Percentiles rank a stretch among this genome's conserved stretches.
These are phyloP conservation scores for Cerceris rybyensis DNA, from an alignment of 2,888 invertebrate species.

Conservation along the genomic window DNA sequence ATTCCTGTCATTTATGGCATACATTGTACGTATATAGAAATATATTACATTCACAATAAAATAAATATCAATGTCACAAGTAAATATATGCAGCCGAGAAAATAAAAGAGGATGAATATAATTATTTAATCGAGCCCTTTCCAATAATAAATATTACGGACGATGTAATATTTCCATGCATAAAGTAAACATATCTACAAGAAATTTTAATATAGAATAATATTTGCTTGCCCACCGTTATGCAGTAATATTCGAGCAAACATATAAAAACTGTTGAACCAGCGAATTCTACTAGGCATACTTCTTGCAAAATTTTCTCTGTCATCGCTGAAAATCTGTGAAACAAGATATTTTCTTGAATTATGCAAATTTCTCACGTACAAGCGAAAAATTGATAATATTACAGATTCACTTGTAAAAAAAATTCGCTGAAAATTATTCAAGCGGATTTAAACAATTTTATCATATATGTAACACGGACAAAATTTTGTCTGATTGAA, in stretches of 20 bases:
- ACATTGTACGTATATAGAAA: neutral
- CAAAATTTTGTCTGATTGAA: no score
- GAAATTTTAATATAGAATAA: neutral
- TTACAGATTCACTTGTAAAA: no score
- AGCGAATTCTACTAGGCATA: constrained; percentile 71
- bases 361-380: neutral
- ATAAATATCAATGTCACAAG: neutral
- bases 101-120: no score
- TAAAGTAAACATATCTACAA: neutral
- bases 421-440: no score
- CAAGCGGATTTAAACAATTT: no score
- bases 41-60: neutral
- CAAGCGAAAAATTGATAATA: no score
- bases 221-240: constrained; percentile 62
- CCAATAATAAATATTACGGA: no score
- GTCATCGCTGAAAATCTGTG: constrained; percentile 63
- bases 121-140: no score
- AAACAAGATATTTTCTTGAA: constrained; percentile 2
- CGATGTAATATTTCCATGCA: neutral
- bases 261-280: constrained; percentile 74
- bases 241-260: constrained; percentile 72
- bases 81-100: neutral
- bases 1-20: constrained; percentile 56
- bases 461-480: no score
- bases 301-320: constrained; percentile 66